phyloP scores from a whole-genome alignment of 2,797 vertebrate genomes.

The Pelodytes ibericus region DNA sequence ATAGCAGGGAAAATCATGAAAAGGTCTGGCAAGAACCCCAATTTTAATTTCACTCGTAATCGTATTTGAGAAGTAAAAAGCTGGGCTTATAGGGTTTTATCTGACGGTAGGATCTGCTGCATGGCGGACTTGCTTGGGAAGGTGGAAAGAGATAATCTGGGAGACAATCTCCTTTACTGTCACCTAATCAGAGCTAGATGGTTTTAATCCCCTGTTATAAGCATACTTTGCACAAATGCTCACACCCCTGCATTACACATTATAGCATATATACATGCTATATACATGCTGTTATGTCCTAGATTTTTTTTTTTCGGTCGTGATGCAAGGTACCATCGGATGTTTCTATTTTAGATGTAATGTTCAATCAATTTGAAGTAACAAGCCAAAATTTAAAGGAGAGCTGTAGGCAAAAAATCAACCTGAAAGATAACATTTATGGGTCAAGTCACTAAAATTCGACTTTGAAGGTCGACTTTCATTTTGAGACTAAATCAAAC shows the following conservation, averaged over 20 bases:
- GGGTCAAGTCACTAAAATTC: no score
- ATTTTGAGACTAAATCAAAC: no score
- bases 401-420: no score
- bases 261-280: no score
- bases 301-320: no score
- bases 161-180: constrained; percentile 40
- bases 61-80: constrained; percentile 31
- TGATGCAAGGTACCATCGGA: no score
- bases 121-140: constrained; percentile 32
- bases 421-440: no score
- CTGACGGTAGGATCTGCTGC: not conserved
- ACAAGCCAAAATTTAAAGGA: no score
- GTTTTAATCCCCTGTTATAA: constrained; percentile 35
- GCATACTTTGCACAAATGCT: constrained; percentile 18
- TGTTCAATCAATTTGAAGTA: no score
- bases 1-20: constrained; percentile 29
- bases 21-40: constrained; percentile 46
- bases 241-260: not conserved
- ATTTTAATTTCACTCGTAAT: constrained; percentile 33
- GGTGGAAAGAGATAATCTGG: constrained; percentile 49
- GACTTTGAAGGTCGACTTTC: no score
- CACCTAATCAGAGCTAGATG: constrained; percentile 32
- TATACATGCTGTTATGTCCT: no score
- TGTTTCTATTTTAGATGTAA: no score
- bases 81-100: constrained; percentile 42